Base-by-base conservation (phyloP, 2,888 invertebrate genomes). In the Psococerastis gibbosa region DNA sequence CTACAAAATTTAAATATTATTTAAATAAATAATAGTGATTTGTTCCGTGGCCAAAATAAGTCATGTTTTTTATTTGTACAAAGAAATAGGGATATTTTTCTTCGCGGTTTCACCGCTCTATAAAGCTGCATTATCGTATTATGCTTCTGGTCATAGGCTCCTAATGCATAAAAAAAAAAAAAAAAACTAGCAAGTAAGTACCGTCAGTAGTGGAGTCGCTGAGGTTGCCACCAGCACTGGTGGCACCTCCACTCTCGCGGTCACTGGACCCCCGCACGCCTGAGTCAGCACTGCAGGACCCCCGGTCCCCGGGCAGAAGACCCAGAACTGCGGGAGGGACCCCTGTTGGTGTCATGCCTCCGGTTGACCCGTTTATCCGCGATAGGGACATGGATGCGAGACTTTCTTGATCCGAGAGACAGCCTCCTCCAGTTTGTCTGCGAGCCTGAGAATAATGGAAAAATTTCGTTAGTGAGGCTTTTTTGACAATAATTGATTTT, bases 251-350 rank as follows among this genome's bases (percentile, higher is more conserved):
- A 53, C 77, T 78, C 55, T 79, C 78, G 23, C 78, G 64, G 58
- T 87, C 87, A 54, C 84, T 84, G 60, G 80, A 82, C 57, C 81
- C 77, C 54, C 85, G 69, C 15, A 85, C 78, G 3, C 84, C 85
- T 18, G 84, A 84, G 60, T 87, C 87, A 11, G 84, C 84, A 55
- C 83, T 83, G 64, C 83, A 83, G 55, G 83, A 83, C 48, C 83
- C 83, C 33, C 84, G 67, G 58, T 84, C 84, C 2, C 74, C 74
- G 18, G 66, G 71, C 33, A 58, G 64, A 9, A 62, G 66, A 41
- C 62, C 66, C 17, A 38, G 38, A 15, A 22, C 20, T n/a, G 22
- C 38, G 38, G 38, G 38, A 23, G 23, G 43, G 41, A 46, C 43
- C 9, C 44, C 46, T 11, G 52, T 47, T 18, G 47, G 47, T n/a